Evolutionary conservation across 2,888 invertebrate species (phyloP), one percentile per base, ranked within the genome.

Genomic region (Amaurobius ferox): DNA sequence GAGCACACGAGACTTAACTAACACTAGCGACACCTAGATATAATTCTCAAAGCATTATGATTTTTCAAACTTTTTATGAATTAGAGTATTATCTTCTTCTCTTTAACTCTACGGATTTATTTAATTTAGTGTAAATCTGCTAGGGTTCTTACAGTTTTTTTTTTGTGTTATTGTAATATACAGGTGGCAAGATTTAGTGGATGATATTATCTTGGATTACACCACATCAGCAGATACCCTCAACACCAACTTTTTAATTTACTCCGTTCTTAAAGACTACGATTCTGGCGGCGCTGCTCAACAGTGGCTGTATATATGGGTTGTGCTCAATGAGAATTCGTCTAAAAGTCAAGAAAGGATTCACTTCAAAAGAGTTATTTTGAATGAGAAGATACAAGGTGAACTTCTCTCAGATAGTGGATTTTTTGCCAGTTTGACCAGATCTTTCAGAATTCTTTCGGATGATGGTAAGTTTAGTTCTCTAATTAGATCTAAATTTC

Each of bases 381-480:
- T 73, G 19, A 29, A 26, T 32, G 55, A 73, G n/a, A 61, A 32
- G 0, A 16, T 73, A 13, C 55, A 29, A 0, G 23, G 16, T 1
- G 44, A 55, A n/a, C 9, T 23, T 32, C 23, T 61, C 2, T n/a
- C 19, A 0, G 73, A 73, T 11, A 35, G 32, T 16, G 44, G 44
- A 23, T 77, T 66, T 39, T 77, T 77, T 19, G 30, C 66, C 23
- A 77, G 77, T 66, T 30, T 77, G 28, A 44, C 64, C 1, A 66
- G 77, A 32, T 61, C 61, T 39, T 62, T 73, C 32, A 32, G 11
- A 39, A 70, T n/a, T 9, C 40, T 40, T 26, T 40, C 40, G 2
- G 9, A 40, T 23, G 19, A 40, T n/a, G 70, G 70, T 70, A 70
- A 19, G 70, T 19, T 30, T 66, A 2, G 16, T n/a, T n/a, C n/a